phyloP scores from a whole-genome alignment of 2,113 vertebrate species.

The Chrysochloris asiatica region DNA sequence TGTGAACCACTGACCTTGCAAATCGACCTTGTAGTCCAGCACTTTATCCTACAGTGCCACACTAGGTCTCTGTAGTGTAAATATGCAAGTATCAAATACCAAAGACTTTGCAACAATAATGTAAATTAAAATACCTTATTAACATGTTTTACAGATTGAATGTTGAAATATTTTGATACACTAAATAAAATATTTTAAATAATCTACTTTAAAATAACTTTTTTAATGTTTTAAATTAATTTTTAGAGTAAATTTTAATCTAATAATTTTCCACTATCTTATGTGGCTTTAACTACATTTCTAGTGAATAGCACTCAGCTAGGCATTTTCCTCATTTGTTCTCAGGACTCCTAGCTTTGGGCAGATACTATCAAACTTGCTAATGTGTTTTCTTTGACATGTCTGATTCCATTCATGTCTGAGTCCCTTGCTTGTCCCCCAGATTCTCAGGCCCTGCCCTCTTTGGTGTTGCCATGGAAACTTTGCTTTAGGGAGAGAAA shows the following conservation, averaged over 20 bases:
- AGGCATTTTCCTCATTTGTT: not conserved
- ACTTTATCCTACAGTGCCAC: no score
- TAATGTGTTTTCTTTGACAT: not conserved
- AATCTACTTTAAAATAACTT: no score
- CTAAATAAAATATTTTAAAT: no score
- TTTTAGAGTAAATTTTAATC: no score
- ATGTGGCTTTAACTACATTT: not conserved
- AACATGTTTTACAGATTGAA: not conserved
- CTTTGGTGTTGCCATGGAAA: constrained; percentile 52
- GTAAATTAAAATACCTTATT: not conserved
- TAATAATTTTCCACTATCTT: no score
- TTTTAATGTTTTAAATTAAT: no score
- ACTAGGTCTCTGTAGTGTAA: no score
- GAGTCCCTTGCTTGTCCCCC: not conserved
- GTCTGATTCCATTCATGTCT: not conserved
- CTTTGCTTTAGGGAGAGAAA: constrained; percentile 35
- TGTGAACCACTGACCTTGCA: no score
- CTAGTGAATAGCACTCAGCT: not conserved
- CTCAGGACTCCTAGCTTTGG: not conserved
- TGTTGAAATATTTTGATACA: not conserved
- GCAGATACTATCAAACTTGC: not conserved
- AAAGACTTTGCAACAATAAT: not conserved
- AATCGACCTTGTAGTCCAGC: no score
- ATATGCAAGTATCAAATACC: not conserved
- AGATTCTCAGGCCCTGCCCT: not conserved